A percentile compares a stretch with the other conserved stretches of the same genome.
Evolutionary conservation across 2,888 invertebrate species (phyloP).

Genomic region (Agriotes lineatus): DNA sequence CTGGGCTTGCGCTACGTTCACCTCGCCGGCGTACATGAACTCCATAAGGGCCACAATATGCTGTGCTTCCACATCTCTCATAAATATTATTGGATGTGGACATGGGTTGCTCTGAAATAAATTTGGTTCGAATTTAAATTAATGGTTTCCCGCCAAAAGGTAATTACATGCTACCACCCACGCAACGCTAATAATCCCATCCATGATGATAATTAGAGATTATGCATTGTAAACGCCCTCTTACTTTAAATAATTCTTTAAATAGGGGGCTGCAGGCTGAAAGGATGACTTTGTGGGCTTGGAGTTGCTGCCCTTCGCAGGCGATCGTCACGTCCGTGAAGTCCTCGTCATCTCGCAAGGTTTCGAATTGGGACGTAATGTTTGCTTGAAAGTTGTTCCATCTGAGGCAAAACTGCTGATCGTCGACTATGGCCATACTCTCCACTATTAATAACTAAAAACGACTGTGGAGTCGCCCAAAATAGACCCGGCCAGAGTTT

Average conservation of each 20-base stretch:
- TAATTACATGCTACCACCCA: constrained; percentile 63
- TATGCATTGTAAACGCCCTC: constrained; percentile 50
- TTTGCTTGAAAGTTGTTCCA: constrained; percentile 93
- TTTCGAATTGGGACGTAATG: constrained; percentile 88
- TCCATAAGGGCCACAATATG: constrained; percentile 83
- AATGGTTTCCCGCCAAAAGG: constrained; percentile 44
- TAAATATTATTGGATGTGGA: constrained; percentile 87
- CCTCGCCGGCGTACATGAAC: constrained; percentile 90
- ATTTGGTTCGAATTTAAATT: neutral
- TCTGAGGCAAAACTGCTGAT: constrained; percentile 90
- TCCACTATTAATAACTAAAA: constrained; percentile 29
- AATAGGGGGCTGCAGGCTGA: constrained; percentile 91
- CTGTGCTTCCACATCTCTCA: constrained; percentile 85
- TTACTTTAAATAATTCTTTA: constrained; percentile 88
- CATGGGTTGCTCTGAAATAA: constrained; percentile 80
- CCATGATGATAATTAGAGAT: neutral
- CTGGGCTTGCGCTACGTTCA: constrained; percentile 84
- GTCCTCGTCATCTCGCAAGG: constrained; percentile 86
- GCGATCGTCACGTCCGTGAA: constrained; percentile 91
- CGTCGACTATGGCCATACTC: constrained; percentile 69
- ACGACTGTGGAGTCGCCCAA: constrained; percentile 31
- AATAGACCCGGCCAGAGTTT: constrained; percentile 25
- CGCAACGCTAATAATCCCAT: constrained; percentile 71
- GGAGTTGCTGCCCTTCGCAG: constrained; percentile 85
- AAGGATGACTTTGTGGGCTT: constrained; percentile 88